These are phyloP conservation scores for Conopomorpha cramerella DNA, from an alignment of 1,140 invertebrate genomes.

Conservation along the genomic window DNA sequence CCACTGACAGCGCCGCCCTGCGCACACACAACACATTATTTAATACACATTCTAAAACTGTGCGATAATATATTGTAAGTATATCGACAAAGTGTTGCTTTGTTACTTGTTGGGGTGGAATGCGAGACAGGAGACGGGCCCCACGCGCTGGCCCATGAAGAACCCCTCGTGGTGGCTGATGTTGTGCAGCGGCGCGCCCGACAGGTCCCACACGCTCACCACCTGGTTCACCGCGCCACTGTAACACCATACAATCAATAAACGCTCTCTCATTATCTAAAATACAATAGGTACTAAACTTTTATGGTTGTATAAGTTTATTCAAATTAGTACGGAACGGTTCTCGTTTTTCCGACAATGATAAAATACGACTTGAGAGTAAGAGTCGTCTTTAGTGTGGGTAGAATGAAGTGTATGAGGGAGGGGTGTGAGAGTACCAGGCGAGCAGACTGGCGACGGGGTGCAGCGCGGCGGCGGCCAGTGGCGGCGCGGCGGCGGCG, in stretches of 20 bases:
- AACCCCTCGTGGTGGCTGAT: slow-evolving; percentile 91
- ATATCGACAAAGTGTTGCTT: too few species aligned
- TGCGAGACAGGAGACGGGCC: slow-evolving; percentile 80
- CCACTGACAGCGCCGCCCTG: slow-evolving; percentile 70
- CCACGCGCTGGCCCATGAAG: slow-evolving; percentile 84
- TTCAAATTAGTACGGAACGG: not conserved
- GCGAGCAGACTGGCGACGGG: slow-evolving; percentile 78
- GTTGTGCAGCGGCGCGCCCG: slow-evolving; percentile 70
- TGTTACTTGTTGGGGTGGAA: slow-evolving; percentile 79
- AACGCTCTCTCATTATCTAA: too few species aligned
- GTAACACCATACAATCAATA: too few species aligned
- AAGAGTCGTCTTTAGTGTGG: not conserved
- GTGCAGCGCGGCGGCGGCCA: slow-evolving; percentile 85
- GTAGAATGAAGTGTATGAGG: not conserved
- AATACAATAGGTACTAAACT: not conserved
- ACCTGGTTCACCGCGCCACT: slow-evolving; percentile 84
- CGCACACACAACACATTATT: not conserved
- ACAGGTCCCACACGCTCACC: slow-evolving; percentile 78
- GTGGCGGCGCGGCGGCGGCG: slow-evolving; percentile 69
- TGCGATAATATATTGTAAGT: too few species aligned
- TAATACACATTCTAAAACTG: too few species aligned
- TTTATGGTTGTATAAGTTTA: not conserved
- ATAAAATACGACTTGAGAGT: too few species aligned
- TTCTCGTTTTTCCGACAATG: not conserved
- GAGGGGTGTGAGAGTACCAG: slow-evolving; percentile 66